phyloP scores from a whole-genome alignment of 2,113 vertebrate genomes.

The Zosterops pallidus region DNA sequence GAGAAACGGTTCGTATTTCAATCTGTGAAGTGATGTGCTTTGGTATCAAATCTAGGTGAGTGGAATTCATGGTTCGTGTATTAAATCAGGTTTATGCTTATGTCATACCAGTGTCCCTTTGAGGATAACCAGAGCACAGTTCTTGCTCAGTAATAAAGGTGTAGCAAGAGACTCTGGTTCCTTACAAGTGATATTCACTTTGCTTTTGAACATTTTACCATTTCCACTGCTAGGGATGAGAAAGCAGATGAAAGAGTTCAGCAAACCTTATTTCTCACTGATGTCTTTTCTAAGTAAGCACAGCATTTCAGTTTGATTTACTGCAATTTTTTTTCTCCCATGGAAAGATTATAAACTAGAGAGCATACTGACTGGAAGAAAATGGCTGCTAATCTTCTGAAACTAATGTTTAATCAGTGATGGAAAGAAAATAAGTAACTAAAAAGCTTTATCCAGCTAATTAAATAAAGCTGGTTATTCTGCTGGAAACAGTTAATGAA shows the following conservation, averaged over 20 bases:
- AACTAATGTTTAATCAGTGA: constrained; percentile 68
- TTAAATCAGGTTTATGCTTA: not conserved
- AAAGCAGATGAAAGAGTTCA: not conserved
- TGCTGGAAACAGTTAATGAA: constrained; percentile 69
- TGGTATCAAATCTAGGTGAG: not conserved
- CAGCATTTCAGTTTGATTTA: constrained; percentile 16
- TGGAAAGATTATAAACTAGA: constrained; percentile 6
- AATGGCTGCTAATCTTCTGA: constrained; percentile 53
- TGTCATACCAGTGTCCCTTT: not conserved
- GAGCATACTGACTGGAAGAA: constrained; percentile 38
- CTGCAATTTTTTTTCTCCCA: not conserved
- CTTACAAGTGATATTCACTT: not conserved
- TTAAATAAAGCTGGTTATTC: constrained; percentile 67
- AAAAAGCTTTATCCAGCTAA: constrained; percentile 61
- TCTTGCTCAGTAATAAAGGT: not conserved
- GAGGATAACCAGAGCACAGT: not conserved
- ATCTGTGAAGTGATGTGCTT: not conserved
- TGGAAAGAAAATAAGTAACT: constrained; percentile 58
- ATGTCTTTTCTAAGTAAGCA: not conserved
- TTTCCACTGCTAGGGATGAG: not conserved
- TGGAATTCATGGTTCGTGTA: not conserved
- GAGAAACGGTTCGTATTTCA: not conserved
- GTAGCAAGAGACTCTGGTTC: not conserved
- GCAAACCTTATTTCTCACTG: not conserved
- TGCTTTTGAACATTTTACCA: not conserved